A percentile compares a stretch with the other conserved stretches of the same genome.
Evolutionary conservation across 2,888 invertebrate genomes (phyloP).

Genomic region (Harmothoe impar): DNA sequence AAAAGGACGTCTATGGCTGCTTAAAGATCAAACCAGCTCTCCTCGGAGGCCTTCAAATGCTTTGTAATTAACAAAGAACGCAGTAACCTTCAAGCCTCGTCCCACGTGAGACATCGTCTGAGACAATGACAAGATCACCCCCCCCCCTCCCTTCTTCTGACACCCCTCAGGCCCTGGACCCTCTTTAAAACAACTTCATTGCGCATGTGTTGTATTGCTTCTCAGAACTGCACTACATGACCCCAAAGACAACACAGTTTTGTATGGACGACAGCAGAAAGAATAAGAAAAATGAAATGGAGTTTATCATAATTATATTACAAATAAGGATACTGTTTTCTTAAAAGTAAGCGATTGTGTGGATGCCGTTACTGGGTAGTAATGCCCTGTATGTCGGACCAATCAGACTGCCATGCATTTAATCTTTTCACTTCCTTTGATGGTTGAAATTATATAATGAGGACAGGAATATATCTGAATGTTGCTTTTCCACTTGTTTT

Average conservation of each 20-base stretch:
- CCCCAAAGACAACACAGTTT: not conserved
- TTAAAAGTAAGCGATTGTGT: too few species aligned
- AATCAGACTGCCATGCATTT: too few species aligned
- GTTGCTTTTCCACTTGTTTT: too few species aligned
- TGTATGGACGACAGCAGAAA: too few species aligned
- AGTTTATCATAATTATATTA: too few species aligned
- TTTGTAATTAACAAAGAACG: constrained; percentile 30
- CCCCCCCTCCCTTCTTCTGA: not conserved
- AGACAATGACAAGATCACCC: not conserved
- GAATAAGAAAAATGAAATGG: too few species aligned
- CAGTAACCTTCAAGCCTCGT: constrained; percentile 27
- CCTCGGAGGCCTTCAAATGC: not conserved
- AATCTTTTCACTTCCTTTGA: too few species aligned
- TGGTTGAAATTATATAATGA: too few species aligned
- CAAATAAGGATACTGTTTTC: too few species aligned
- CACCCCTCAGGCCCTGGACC: not conserved
- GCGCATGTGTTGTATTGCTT: not conserved
- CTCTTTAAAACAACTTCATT: not conserved
- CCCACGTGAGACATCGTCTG: not conserved
- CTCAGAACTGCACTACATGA: not conserved
- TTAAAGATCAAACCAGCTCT: not conserved
- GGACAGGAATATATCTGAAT: too few species aligned
- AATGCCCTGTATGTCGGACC: too few species aligned
- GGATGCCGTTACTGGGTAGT: too few species aligned
- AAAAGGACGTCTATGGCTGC: not conserved